These are phyloP conservation scores for Kryptolebias ocellatus DNA, from an alignment of 2,797 vertebrate species.

Conservation along the genomic window DNA sequence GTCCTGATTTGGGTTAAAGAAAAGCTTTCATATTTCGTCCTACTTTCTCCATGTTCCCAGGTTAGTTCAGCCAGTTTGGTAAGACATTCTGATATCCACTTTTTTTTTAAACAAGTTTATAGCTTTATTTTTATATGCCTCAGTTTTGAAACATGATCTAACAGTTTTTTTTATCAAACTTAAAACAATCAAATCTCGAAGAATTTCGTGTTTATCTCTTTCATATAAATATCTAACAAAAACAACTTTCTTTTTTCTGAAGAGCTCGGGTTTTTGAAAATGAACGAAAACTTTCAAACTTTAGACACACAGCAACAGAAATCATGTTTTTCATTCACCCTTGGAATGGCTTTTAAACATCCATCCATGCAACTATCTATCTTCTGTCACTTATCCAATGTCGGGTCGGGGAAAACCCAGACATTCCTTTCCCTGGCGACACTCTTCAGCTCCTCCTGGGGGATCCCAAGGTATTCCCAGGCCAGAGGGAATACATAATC, in stretches of 20 bases:
- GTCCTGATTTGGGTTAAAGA: conserved; percentile 5
- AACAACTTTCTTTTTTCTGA: neutral
- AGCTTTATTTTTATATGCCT: conserved; percentile 9
- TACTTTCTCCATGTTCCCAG: conserved; percentile 4
- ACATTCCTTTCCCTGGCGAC: no score
- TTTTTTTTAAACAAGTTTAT: neutral
- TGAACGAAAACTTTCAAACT: neutral
- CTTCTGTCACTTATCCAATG: no score
- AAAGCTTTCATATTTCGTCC: conserved; percentile 6
- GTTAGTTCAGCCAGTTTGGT: conserved; percentile 11
- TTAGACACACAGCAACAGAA: neutral
- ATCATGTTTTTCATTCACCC: no score
- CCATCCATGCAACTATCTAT: no score
- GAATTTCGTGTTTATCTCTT: neutral
- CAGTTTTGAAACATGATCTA: conserved; percentile 11
- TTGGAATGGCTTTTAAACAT: no score
- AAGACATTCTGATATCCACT: neutral
- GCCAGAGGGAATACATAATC: no score
- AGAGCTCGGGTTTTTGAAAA: neutral
- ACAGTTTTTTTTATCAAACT: neutral
- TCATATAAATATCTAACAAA: neutral
- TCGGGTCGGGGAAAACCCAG: no score
- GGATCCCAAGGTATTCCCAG: no score
- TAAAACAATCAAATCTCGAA: neutral
- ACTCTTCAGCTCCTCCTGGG: no score